A percentile compares a stretch with the other conserved stretches of the same genome.
Conservation (phyloP, 2,797 vertebrate genomes). For the Sebastolobus altivelis region DNA sequence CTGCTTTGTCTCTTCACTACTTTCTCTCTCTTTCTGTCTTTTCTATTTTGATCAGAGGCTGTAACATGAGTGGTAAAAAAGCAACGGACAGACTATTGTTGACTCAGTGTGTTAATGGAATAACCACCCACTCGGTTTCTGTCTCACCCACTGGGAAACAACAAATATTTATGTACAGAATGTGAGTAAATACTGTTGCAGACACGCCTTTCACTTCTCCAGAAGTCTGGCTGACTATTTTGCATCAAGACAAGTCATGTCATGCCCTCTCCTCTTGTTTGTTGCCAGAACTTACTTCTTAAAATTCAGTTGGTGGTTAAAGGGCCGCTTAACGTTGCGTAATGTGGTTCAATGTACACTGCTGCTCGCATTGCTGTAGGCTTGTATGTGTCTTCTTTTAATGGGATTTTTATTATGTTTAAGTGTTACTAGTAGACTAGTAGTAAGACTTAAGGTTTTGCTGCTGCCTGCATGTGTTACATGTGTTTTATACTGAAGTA, state of each 20-base stretch:
- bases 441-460: neutral
- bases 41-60: constrained; percentile 15
- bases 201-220: constrained; percentile 18
- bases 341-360: neutral
- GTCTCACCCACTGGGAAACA: constrained; percentile 6
- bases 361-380: neutral
- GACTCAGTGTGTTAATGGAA: neutral
- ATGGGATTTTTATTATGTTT: neutral
- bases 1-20: constrained; percentile 37
- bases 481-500: constrained; percentile 21
- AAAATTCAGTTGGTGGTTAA: neutral
- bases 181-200: neutral
- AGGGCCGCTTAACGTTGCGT: neutral
- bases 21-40: constrained; percentile 33
- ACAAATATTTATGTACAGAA: neutral
- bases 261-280: constrained; percentile 33
- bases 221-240: neutral
- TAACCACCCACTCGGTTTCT: neutral
- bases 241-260: constrained; percentile 34
- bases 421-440: neutral
- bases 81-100: constrained; percentile 14
- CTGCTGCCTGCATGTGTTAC: neutral
- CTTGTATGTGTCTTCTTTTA: neutral
- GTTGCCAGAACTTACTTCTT: neutral
- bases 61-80: constrained; percentile 15